A percentile compares a stretch with the other conserved stretches of the same genome.
Conservation (phyloP, 53 echinoderm and acorn worm species). For the Paracentrotus lividus region DNA sequence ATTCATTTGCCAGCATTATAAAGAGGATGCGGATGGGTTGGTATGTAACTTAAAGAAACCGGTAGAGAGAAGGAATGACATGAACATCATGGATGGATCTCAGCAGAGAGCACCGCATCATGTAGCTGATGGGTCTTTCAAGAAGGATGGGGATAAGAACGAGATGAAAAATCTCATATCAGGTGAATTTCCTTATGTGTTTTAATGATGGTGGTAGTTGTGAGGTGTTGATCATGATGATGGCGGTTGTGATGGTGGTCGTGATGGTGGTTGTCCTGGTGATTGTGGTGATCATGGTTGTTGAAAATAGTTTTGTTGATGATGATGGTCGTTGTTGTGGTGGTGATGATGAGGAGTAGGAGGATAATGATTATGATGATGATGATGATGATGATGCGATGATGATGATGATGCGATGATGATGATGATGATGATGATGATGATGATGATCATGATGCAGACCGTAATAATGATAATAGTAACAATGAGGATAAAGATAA, state of each 20-base stretch:
- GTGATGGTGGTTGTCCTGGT: not conserved
- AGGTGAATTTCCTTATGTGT: not conserved
- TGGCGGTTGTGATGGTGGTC: not conserved
- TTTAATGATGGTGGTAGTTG: not conserved
- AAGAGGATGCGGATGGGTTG: constrained; percentile 89
- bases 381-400: not conserved
- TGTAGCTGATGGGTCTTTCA: constrained; percentile 12
- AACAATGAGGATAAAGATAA: not conserved
- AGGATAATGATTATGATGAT: not conserved
- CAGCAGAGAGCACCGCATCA: not conserved
- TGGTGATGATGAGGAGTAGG: not conserved
- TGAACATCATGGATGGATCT: constrained; percentile 40
- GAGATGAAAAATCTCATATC: constrained; percentile 56
- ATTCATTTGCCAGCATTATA: constrained; percentile 84
- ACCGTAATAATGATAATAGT: not conserved
- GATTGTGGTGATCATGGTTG: not conserved
- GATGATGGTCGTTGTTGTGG: not conserved
- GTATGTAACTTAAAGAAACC: constrained; percentile 57
- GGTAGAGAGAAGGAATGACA: constrained; percentile 18
- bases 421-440: not conserved
- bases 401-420: not conserved
- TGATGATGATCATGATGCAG: not conserved
- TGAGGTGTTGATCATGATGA: not conserved
- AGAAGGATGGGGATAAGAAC: constrained; percentile 45
- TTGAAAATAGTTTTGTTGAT: not conserved